Percentiles rank a stretch among this genome's conserved stretches.
Evolutionary conservation across 2,888 invertebrate genomes (phyloP).

Genomic region (Antheraea yamamai): DNA sequence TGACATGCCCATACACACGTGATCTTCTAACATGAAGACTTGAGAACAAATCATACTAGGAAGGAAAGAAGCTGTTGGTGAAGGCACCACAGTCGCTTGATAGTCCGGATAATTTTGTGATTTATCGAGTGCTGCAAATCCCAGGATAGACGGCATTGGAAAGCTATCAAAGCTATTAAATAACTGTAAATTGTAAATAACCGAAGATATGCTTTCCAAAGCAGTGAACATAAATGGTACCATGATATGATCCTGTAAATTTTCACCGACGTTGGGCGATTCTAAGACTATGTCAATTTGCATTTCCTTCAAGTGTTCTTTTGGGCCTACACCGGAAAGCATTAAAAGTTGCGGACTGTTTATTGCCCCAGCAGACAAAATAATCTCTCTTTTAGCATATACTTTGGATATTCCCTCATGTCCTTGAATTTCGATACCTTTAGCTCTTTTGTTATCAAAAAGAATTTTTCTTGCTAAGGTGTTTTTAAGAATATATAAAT

Average conservation of each 20-base stretch:
- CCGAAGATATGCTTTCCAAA: constrained; percentile 30
- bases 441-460: constrained; percentile 40
- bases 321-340: constrained; percentile 61
- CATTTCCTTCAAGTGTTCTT: constrained; percentile 44
- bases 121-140: constrained; percentile 46
- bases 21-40: constrained; percentile 40
- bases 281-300: constrained; percentile 45
- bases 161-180: constrained; percentile 42
- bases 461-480: constrained; percentile 49
- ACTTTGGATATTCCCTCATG: constrained; percentile 34
- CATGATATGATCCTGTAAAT: constrained; percentile 56
- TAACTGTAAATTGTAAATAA: constrained; percentile 32
- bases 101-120: constrained; percentile 51
- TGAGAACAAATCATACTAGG: constrained; percentile 40
- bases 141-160: constrained; percentile 46
- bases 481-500: constrained; percentile 49
- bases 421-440: constrained; percentile 48
- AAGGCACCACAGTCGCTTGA: constrained; percentile 39
- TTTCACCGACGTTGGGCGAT: constrained; percentile 51
- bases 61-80: constrained; percentile 38
- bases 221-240: constrained; percentile 45
- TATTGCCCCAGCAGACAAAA: constrained; percentile 56
- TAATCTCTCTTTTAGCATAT: constrained; percentile 48
- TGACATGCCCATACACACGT: constrained; percentile 40
- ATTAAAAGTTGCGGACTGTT: constrained; percentile 60